Evolutionary conservation across 2,797 vertebrate genomes (phyloP), one percentile per base, ranked within the genome.

Genomic region (Gobio occitaniae): DNA sequence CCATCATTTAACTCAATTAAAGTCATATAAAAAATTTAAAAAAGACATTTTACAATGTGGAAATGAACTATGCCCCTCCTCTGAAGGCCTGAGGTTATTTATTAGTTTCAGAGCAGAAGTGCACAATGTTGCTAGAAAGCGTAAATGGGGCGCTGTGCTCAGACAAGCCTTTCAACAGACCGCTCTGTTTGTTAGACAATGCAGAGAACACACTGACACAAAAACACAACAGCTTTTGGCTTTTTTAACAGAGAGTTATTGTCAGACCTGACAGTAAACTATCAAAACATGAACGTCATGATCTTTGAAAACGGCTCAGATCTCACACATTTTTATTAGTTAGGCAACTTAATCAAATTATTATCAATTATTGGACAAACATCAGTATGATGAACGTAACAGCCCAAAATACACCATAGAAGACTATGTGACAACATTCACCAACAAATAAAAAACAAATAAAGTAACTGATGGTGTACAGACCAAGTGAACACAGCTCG

Each of bases 181-280:
- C 21, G 66, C 47, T 76, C 80, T 71, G 72, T 80, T 88, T 72
- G 78, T 80, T 81, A 87, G 78, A 89, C 87, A 87, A 90, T 71
- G 32, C 54, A 61, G 38, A 63, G 59, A 82, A 79, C 84, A 86
- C 78, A 79, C 41, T 36, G 83, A 78, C 84, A 80, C 38, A 82
- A 48, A 75, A 61, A 78, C 74, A 77, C 61, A 70, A 75, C 54
- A 36, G 84, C 82, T 84, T 85, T 74, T 83, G 56, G 71, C n/a
- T 65, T 47, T 59, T 69, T 54, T 15, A 54, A 52, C 19, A 69
- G 19, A 29, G 11, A 48, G 44, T 3, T 77, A 21, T 19, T 25
- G 41, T 84, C 59, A 48, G 41, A 76, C 74, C 19, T 65, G 76
- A 78, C 59, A 19, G 15, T 19, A 25, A 78, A 63, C 56, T 59